Conservation (phyloP, 2,888 invertebrate species). For the Xylocampa areola region DNA sequence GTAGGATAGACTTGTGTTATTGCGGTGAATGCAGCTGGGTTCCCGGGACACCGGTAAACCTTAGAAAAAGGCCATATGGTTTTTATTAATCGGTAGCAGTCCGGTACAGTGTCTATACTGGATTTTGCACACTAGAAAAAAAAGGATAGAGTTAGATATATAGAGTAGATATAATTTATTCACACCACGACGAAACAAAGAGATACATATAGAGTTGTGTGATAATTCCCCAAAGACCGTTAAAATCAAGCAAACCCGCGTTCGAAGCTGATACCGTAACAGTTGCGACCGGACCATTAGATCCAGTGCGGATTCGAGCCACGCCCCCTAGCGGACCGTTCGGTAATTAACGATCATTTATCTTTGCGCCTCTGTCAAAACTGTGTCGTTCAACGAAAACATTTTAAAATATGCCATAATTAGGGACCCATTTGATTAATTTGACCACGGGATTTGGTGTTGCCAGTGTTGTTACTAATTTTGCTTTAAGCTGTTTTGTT, state of each 20-base stretch:
- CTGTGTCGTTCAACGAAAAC: slow-evolving; percentile 84
- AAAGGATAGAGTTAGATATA: too few species aligned
- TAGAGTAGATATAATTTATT: too few species aligned
- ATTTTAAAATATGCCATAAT: slow-evolving; percentile 84
- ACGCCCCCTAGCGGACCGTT: slow-evolving; percentile 71
- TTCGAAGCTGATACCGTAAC: slow-evolving; percentile 27
- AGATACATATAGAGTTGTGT: too few species aligned
- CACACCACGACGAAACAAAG: too few species aligned
- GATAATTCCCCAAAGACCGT: slow-evolving; percentile 14
- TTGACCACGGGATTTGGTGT: slow-evolving; percentile 64
- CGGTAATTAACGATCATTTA: slow-evolving; percentile 85
- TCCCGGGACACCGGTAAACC: too few species aligned
- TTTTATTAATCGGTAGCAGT: too few species aligned
- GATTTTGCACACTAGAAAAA: too few species aligned
- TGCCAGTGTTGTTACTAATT: slow-evolving; percentile 19
- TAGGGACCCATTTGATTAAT: slow-evolving; percentile 81
- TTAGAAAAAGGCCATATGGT: too few species aligned
- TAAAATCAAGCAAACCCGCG: slow-evolving; percentile 24
- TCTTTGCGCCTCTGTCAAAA: slow-evolving; percentile 86
- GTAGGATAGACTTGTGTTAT: too few species aligned
- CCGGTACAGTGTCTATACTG: too few species aligned
- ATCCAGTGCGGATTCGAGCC: slow-evolving; percentile 61
- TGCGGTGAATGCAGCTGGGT: too few species aligned
- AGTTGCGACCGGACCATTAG: slow-evolving; percentile 56
- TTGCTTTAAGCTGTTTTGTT: background rate